A percentile compares a stretch with the other conserved stretches of the same genome.
These are phyloP conservation scores for Drosophila incognita DNA, from an alignment of 2,888 invertebrate species.

Conservation along the genomic window DNA sequence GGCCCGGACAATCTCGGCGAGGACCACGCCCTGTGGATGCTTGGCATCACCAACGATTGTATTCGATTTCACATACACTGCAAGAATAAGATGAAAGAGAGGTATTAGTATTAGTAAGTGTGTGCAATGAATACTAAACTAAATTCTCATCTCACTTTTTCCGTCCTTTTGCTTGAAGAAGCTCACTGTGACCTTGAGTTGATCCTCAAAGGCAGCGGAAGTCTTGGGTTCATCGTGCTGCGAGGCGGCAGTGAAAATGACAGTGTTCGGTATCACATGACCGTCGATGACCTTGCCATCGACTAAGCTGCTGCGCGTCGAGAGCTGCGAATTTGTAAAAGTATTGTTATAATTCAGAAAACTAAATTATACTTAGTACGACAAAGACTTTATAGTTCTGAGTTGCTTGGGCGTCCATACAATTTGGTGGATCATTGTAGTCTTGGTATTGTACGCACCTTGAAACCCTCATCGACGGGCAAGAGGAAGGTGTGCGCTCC, in stretches of 20 bases:
- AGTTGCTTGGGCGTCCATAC: neutral
- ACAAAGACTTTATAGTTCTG: neutral
- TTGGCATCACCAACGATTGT: slow-evolving; percentile 91
- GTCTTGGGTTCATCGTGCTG: slow-evolving; percentile 90
- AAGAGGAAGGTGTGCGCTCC: slow-evolving; percentile 95
- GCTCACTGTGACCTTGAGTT: slow-evolving; percentile 92
- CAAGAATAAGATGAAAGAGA: slow-evolving; percentile 4
- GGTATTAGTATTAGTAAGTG: neutral
- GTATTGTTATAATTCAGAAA: neutral
- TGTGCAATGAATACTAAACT: neutral
- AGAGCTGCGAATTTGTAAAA: slow-evolving; percentile 86
- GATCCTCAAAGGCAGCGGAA: slow-evolving; percentile 93
- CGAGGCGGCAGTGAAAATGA: slow-evolving; percentile 94
- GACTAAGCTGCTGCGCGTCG: slow-evolving; percentile 90
- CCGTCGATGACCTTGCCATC: slow-evolving; percentile 95
- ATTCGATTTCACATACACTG: slow-evolving; percentile 93
- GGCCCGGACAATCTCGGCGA: slow-evolving; percentile 94
- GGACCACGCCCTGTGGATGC: slow-evolving; percentile 93
- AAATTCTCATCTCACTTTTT: slow-evolving; percentile 86
- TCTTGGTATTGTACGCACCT: slow-evolving; percentile 86
- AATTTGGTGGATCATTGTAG: neutral
- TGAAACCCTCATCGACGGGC: slow-evolving; percentile 95
- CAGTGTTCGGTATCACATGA: slow-evolving; percentile 94
- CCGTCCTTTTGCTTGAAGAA: slow-evolving; percentile 91
- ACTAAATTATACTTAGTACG: neutral